Base-by-base conservation (phyloP, 1,140 invertebrate species). In the Battus philenor region DNA sequence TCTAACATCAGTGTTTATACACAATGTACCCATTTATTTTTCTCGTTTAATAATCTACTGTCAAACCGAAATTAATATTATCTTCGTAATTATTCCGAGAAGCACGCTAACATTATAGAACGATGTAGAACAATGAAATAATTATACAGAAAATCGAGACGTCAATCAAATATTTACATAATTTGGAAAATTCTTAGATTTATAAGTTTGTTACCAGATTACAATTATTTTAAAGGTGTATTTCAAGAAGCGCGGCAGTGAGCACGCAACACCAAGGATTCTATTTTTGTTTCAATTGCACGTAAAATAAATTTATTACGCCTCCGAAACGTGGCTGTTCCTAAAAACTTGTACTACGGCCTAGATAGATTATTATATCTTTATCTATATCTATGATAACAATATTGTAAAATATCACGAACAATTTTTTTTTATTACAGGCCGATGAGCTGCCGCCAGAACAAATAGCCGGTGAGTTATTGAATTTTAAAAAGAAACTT, bases 401-500 rank as follows among this genome's bases (percentile, higher is more conserved):
- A 29, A 30, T 2, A 30, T 4, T 11, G 10, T 49, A 41, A 49
- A 30, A 15, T 34, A 17, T 24, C 8, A 27, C n/a, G 9, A 34
- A 56, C 36, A 17, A 47, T 53, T 63, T 44, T 51, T 50, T 39
- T 63, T 38, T 59, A 34, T 84, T 86, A 47, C 79, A 87, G 85
- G 83, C 81, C 44, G 78, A 87, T 74, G 85, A 87, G 68, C 83
- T 86, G 52, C 85, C 85, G 18, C 68, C 85, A 78, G 83, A 87
- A 83, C 85, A 87, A 60, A 86, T 87, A 50, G 83, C 85, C 63
- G 80, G 85, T 87, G 68, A 83, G 80, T 59, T 48, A 68, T 50
- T 33, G 39, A 32, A 20, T 44, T 34, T 31, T 27, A 45, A 47
- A 46, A 32, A 50, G 17, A 47, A 10, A 4, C 12, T 44, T 18